phyloP scores from a whole-genome alignment of 1,140 invertebrate genomes.

The Nephila pilipes region DNA sequence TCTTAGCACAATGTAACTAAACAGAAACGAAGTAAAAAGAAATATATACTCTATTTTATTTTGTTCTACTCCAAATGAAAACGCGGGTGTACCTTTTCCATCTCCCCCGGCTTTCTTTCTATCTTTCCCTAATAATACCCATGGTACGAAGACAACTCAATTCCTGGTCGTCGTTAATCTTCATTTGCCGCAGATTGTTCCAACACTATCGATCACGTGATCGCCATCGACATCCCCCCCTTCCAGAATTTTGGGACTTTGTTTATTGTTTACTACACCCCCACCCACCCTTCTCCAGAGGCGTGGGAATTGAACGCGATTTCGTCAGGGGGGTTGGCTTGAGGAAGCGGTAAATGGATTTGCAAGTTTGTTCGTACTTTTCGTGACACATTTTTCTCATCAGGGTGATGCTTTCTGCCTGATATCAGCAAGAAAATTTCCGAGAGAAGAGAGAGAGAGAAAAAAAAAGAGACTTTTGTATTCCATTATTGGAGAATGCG shows the following conservation, averaged over 20 bases:
- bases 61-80: background rate
- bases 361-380: slow-evolving; percentile 28
- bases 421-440: background rate
- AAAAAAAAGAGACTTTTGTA: background rate
- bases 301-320: slow-evolving; percentile 9
- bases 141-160: slow-evolving; percentile 38
- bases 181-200: slow-evolving; percentile 66
- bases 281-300: background rate
- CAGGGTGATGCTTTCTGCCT: background rate
- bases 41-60: too few species aligned
- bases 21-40: background rate
- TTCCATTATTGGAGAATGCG: background rate
- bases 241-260: background rate
- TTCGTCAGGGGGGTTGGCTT: background rate
- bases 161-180: slow-evolving; percentile 60
- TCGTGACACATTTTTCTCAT: slow-evolving; percentile 15
- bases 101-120: too few species aligned
- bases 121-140: background rate
- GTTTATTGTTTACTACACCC: slow-evolving; percentile 56
- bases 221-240: slow-evolving; percentile 23
- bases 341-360: slow-evolving; percentile 29
- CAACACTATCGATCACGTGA: slow-evolving; percentile 57
- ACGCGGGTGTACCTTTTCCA: too few species aligned
- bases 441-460: background rate
- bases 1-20: background rate